Conservation (phyloP, 2,888 invertebrate genomes). For the Sipunculus nudus region DNA sequence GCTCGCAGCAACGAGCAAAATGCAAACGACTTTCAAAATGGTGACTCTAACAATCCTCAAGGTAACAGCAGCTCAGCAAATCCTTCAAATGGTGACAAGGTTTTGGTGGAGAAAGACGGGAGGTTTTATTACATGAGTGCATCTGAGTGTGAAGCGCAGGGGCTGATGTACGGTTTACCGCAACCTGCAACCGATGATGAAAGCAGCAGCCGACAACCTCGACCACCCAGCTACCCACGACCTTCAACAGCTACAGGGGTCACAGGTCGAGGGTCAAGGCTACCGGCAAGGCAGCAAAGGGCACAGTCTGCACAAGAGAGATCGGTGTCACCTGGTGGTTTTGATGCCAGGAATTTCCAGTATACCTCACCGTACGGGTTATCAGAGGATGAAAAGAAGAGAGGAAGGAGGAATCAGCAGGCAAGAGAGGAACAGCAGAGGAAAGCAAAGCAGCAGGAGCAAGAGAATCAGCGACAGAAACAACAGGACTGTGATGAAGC, state of each 20-base stretch:
- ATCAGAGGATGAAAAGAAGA: constrained; percentile 43
- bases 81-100: constrained; percentile 47
- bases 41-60: background rate
- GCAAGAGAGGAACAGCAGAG: constrained; percentile 42
- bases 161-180: constrained; percentile 26
- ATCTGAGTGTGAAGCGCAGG: constrained; percentile 50
- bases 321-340: constrained; percentile 17
- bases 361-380: constrained; percentile 61
- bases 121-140: constrained; percentile 56
- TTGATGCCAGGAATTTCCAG: constrained; percentile 32
- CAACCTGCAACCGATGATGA: constrained; percentile 9
- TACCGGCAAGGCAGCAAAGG: constrained; percentile 33
- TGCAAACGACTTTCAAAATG: background rate
- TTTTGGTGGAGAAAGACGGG: constrained; percentile 60
- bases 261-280: constrained; percentile 4
- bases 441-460: constrained; percentile 47
- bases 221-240: constrained; percentile 48
- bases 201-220: constrained; percentile 12
- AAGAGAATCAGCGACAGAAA: constrained; percentile 43
- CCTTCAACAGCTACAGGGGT: constrained; percentile 47
- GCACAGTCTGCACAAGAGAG: constrained; percentile 50
- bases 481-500: constrained; percentile 15
- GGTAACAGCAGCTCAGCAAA: background rate
- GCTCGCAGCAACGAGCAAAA: too few species aligned
- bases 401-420: constrained; percentile 29